Conservation (phyloP, 2,113 vertebrate species). For the Dicaeum eximium region DNA sequence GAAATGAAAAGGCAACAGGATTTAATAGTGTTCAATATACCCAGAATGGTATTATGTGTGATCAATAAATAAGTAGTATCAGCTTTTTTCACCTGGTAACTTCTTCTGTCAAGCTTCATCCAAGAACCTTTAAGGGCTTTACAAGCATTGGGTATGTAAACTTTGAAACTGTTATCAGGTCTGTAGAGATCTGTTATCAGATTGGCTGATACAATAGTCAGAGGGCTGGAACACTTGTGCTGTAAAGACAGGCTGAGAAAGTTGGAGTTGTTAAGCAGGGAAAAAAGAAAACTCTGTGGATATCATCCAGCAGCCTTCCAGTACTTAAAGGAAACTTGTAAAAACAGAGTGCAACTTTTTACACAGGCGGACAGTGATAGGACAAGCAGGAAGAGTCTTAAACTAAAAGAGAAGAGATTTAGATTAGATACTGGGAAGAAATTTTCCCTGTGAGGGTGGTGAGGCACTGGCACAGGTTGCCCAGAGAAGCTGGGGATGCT, state of each 20-base stretch:
- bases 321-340: neutral
- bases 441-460: neutral
- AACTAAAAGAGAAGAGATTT: neutral
- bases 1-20: neutral
- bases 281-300: neutral
- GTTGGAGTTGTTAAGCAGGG: neutral
- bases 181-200: neutral
- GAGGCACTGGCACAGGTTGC: neutral
- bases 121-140: neutral
- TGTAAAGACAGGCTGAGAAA: neutral
- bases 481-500: neutral
- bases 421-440: neutral
- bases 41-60: neutral
- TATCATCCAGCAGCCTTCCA: neutral
- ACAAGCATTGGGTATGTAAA: neutral
- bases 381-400: neutral
- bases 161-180: neutral
- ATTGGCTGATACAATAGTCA: neutral
- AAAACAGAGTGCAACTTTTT: neutral
- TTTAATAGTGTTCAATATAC: neutral
- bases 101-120: neutral
- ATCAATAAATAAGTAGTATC: constrained; percentile 1
- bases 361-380: neutral
- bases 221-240: neutral
- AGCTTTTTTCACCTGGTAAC: neutral